Conservation (phyloP, 2,113 vertebrate species). For the Hucho hucho region DNA sequence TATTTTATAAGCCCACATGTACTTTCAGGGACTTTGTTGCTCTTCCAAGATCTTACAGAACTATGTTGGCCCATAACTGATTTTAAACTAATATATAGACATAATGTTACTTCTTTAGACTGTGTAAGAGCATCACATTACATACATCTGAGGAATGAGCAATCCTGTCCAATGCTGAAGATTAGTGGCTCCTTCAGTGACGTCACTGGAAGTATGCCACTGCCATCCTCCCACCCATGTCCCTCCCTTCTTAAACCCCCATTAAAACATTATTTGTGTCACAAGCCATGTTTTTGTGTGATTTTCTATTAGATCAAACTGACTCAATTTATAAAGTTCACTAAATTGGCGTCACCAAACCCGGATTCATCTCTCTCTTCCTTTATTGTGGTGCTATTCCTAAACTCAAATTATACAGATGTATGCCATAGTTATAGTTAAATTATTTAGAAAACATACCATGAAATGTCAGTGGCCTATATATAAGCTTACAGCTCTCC, state of each 20-base stretch:
- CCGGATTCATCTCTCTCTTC: conserved; percentile 13
- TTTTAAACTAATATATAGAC: background rate
- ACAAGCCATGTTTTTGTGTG: conserved; percentile 21
- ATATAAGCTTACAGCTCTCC: background rate
- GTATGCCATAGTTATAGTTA: conserved; percentile 27
- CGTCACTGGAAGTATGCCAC: conserved; percentile 6
- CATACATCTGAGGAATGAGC: background rate
- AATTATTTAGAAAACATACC: background rate
- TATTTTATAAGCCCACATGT: background rate
- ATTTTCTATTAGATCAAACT: conserved; percentile 8
- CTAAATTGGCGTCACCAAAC: conserved; percentile 7
- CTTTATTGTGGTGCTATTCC: background rate
- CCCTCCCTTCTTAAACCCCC: background rate
- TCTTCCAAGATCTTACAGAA: background rate
- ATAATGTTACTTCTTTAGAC: background rate
- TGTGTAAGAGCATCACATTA: background rate
- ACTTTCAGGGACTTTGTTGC: background rate
- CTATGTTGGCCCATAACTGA: too few species aligned
- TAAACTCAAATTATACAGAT: conserved; percentile 11
- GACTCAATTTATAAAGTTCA: conserved; percentile 15
- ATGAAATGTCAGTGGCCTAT: background rate
- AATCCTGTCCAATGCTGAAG: conserved; percentile 11
- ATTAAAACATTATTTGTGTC: background rate
- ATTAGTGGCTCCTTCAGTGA: conserved; percentile 12
- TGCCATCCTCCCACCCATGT: background rate